These are phyloP conservation scores for Dipodomys stephensi DNA, from an alignment of 2,113 vertebrate species.

Conservation along the genomic window DNA sequence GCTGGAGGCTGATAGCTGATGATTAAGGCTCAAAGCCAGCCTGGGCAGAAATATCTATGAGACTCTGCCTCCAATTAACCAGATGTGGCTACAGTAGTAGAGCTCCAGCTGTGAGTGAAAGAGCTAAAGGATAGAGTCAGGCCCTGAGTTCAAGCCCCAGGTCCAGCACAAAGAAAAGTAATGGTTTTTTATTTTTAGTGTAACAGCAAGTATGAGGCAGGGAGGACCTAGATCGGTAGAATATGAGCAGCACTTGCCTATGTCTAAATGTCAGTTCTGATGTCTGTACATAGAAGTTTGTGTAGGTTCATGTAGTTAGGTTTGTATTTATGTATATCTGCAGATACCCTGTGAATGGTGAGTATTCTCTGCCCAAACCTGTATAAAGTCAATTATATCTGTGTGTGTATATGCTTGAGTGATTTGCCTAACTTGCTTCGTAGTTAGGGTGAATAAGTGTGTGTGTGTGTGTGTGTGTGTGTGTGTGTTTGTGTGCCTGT, in stretches of 20 bases:
- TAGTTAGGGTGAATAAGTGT: background rate
- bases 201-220: background rate
- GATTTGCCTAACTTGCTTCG: conserved; percentile 37
- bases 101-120: too few species aligned
- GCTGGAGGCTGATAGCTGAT: too few species aligned
- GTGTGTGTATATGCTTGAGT: background rate
- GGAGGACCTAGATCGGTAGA: conserved; percentile 4
- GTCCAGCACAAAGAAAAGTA: too few species aligned
- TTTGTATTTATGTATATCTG: conserved; percentile 1
- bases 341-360: conserved; percentile 12
- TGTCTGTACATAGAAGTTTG: background rate
- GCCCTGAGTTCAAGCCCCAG: too few species aligned
- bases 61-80: too few species aligned
- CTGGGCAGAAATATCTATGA: too few species aligned
- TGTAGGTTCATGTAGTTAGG: background rate
- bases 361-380: conserved; percentile 36
- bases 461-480: background rate
- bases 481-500: too few species aligned
- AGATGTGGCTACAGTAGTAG: too few species aligned
- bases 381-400: conserved; percentile 4
- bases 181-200: background rate
- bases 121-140: too few species aligned
- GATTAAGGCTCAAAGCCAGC: too few species aligned
- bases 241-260: conserved; percentile 15
- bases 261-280: conserved; percentile 48